phyloP scores from a whole-genome alignment of 2,113 vertebrate genomes.

The Dissostichus mawsoni region DNA sequence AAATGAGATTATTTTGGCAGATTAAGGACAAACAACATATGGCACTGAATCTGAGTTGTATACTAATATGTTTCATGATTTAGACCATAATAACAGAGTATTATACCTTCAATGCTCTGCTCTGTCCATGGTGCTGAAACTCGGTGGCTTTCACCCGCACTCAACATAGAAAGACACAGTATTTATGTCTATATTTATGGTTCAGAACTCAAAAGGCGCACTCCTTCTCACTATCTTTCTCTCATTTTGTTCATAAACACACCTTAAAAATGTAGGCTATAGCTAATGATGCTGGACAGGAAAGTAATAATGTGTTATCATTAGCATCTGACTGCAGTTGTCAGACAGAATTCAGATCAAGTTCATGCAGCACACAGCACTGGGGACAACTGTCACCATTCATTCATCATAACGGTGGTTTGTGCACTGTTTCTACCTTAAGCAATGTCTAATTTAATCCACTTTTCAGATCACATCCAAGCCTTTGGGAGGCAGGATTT shows the following conservation, averaged over 20 bases:
- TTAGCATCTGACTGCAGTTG: slow-evolving; percentile 68
- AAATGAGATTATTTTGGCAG: not conserved
- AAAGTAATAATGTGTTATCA: slow-evolving; percentile 70
- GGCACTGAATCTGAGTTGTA: too few species aligned
- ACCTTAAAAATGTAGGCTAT: slow-evolving; percentile 54
- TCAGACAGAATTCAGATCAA: slow-evolving; percentile 65
- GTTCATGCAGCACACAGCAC: slow-evolving; percentile 41
- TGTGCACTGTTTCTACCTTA: slow-evolving; percentile 67
- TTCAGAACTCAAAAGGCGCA: not conserved
- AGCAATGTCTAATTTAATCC: slow-evolving; percentile 78
- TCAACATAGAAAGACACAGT: not conserved
- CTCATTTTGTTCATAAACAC: slow-evolving; percentile 48
- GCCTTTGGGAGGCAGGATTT: slow-evolving; percentile 40
- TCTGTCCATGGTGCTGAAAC: not conserved
- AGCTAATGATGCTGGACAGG: slow-evolving; percentile 55
- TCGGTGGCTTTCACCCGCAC: not conserved
- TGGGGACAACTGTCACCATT: slow-evolving; percentile 75
- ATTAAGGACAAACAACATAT: too few species aligned
- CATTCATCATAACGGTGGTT: slow-evolving; percentile 65
- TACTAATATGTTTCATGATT: not conserved
- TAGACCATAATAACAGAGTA: not conserved
- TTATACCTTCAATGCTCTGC: too few species aligned
- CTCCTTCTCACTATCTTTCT: not conserved
- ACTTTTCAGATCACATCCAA: slow-evolving; percentile 63
- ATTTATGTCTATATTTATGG: not conserved